Percentiles rank a stretch among this genome's conserved stretches.
Conservation (phyloP, 1,140 invertebrate species). For the Callitettix versicolor region DNA sequence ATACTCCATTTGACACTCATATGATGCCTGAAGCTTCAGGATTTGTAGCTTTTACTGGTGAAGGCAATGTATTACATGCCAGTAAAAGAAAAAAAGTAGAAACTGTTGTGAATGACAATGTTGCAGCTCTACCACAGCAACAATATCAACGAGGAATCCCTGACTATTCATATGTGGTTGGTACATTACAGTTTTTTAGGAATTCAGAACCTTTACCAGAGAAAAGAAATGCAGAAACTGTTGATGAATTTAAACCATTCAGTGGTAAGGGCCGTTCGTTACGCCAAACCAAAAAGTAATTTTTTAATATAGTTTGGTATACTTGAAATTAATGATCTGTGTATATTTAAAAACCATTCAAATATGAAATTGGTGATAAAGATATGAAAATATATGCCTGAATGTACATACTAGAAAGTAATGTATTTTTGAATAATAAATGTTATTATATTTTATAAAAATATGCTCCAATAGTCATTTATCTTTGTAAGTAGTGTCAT, state of each 20-base stretch:
- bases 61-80: slow-evolving; percentile 54
- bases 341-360: too few species aligned
- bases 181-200: slow-evolving; percentile 71
- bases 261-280: slow-evolving; percentile 50
- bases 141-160: slow-evolving; percentile 81
- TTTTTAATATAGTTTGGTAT: too few species aligned
- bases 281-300: slow-evolving; percentile 28
- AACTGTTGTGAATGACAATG: slow-evolving; percentile 16
- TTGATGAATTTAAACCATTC: slow-evolving; percentile 51
- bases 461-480: too few species aligned
- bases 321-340: too few species aligned
- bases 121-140: slow-evolving; percentile 33
- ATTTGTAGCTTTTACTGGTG: slow-evolving; percentile 72
- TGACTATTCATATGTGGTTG: slow-evolving; percentile 85
- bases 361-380: too few species aligned
- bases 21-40: slow-evolving; percentile 59
- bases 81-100: slow-evolving; percentile 36
- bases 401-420: too few species aligned
- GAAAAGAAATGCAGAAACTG: slow-evolving; percentile 38
- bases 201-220: slow-evolving; percentile 43
- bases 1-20: slow-evolving; percentile 51
- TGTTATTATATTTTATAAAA: too few species aligned
- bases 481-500: too few species aligned
- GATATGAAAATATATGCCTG: too few species aligned
- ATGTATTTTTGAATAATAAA: too few species aligned